A percentile compares a stretch with the other conserved stretches of the same genome.
Conservation (phyloP, 2,113 vertebrate genomes). For the Phaethornis superciliosus region DNA sequence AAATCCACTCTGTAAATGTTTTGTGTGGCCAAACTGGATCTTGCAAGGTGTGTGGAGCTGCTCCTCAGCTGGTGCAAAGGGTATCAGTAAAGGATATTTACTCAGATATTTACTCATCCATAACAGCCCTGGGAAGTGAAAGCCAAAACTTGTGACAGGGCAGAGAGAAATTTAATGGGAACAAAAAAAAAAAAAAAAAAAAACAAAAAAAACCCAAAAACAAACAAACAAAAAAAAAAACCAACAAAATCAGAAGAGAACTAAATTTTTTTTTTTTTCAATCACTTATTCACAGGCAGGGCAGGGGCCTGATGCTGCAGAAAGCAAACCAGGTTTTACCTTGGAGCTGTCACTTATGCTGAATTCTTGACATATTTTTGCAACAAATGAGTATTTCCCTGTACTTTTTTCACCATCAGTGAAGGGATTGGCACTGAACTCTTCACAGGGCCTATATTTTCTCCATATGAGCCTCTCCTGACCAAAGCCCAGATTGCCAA, state of each 20-base stretch:
- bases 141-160: not conserved
- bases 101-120: not conserved
- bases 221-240: not conserved
- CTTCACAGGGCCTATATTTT: accelerated
- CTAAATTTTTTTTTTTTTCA: not conserved
- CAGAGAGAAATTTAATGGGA: not conserved
- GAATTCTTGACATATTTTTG: not conserved
- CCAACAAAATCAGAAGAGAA: not conserved
- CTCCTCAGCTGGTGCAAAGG: not conserved
- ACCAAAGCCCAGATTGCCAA: no score
- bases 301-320: not conserved
- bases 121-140: not conserved
- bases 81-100: not conserved
- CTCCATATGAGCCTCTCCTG: no score
- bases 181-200: not conserved
- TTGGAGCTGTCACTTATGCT: not conserved
- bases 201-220: no score
- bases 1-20: not conserved
- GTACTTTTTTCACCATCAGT: not conserved
- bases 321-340: not conserved
- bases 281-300: accelerated
- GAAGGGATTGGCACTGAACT: accelerated
- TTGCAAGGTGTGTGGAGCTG: not conserved
- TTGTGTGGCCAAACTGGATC: not conserved
- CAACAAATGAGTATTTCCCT: not conserved